Evolutionary conservation across 2,113 vertebrate species (phyloP).

Genomic region (Xenopus laevis): DNA sequence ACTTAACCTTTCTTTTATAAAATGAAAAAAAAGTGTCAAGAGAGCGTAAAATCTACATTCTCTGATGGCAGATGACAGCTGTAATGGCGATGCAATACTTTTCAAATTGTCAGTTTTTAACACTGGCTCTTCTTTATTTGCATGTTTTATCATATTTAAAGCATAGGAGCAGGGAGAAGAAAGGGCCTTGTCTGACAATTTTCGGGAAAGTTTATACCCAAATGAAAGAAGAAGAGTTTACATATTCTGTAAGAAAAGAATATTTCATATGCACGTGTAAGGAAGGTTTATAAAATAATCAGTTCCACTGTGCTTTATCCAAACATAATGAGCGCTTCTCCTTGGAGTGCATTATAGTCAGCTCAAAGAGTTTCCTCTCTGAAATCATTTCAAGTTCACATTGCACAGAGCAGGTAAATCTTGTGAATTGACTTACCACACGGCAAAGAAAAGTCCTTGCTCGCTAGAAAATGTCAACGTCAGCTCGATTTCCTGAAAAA

Average conservation of each 20-base stretch:
- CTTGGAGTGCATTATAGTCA: constrained; percentile 44
- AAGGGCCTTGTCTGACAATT: constrained; percentile 19
- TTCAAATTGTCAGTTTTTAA: constrained; percentile 26
- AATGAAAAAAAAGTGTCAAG: constrained; percentile 33
- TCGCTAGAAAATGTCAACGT: constrained; percentile 58
- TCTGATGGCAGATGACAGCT: constrained; percentile 33
- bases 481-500: constrained; percentile 56
- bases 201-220: constrained; percentile 13
- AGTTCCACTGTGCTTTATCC: constrained; percentile 48
- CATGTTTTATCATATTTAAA: constrained; percentile 41
- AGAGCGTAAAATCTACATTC: constrained; percentile 23
- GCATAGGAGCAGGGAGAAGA: constrained; percentile 6
- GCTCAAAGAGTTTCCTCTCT: constrained; percentile 35
- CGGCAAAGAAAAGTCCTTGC: constrained; percentile 51
- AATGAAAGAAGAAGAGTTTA: constrained; percentile 15
- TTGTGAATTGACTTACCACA: constrained; percentile 50
- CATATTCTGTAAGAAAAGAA: constrained; percentile 25
- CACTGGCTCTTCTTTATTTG: constrained; percentile 31
- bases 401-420: constrained; percentile 46
- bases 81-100: constrained; percentile 19
- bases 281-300: constrained; percentile 40
- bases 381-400: constrained; percentile 43
- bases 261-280: constrained; percentile 28
- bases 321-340: constrained; percentile 49
- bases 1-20: constrained; percentile 36